These are phyloP conservation scores for Bubo blakistoni DNA, from an alignment of 2,113 vertebrate species.

Conservation along the genomic window DNA sequence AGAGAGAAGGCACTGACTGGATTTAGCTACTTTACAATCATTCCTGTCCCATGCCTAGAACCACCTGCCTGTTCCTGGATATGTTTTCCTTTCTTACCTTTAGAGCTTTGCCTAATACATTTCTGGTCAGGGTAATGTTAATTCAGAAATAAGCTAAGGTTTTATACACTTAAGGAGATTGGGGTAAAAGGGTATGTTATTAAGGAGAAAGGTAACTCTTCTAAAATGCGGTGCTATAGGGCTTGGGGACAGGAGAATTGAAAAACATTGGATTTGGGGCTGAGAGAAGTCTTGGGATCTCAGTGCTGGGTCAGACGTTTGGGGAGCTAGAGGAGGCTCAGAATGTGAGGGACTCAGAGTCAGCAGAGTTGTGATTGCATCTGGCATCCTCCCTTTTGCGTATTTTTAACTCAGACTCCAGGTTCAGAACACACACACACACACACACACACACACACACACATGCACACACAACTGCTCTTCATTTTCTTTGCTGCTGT, in stretches of 20 bases:
- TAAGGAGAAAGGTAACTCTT: not conserved
- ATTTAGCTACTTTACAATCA: not conserved
- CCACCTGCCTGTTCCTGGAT: not conserved
- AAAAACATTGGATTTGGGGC: not conserved
- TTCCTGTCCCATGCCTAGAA: not conserved
- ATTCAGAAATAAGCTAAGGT: not conserved
- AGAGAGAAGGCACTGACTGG: not conserved
- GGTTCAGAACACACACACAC: not conserved
- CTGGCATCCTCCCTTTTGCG: not conserved
- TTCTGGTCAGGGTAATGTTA: not conserved
- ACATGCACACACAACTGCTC: not conserved
- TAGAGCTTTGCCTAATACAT: not conserved
- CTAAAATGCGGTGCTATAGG: not conserved
- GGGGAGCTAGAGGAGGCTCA: not conserved
- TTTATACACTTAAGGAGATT: not conserved
- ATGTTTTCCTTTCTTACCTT: not conserved
- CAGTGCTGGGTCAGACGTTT: not conserved
- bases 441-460: fast-evolving
- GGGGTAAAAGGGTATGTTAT: not conserved
- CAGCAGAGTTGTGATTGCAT: not conserved
- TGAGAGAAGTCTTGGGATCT: not conserved
- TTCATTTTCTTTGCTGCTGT: not conserved
- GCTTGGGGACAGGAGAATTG: not conserved
- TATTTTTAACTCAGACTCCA: not conserved
- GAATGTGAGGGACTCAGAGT: not conserved